Evolutionary conservation across 2,797 vertebrate species (phyloP).

Genomic region (Mionectes olivaceus): DNA sequence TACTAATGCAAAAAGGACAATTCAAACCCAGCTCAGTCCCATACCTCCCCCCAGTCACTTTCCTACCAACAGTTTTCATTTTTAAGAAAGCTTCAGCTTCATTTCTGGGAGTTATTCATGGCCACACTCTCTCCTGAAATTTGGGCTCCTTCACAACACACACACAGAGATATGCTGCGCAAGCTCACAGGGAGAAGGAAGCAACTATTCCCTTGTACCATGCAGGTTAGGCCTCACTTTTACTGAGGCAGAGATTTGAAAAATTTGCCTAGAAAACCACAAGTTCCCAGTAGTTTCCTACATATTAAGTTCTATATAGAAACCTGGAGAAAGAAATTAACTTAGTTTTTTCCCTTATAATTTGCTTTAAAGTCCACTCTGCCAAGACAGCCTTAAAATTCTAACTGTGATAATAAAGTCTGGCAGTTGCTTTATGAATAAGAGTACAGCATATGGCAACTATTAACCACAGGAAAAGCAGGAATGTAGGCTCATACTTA

Average conservation of each 20-base stretch:
- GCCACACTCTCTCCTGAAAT: background rate
- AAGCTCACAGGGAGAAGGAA: background rate
- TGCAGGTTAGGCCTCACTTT: background rate
- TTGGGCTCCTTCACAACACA: background rate
- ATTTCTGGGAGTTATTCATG: background rate
- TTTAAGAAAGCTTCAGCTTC: background rate
- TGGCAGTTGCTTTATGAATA: constrained; percentile 18
- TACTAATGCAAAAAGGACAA: background rate
- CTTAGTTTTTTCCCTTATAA: background rate
- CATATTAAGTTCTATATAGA: background rate
- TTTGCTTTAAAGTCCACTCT: background rate
- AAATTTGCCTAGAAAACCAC: background rate
- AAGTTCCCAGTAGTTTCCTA: background rate
- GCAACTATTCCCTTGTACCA: background rate
- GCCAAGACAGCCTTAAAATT: background rate
- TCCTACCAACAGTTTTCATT: background rate
- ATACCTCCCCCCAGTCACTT: background rate
- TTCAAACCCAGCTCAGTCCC: background rate
- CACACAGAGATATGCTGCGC: background rate
- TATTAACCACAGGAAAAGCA: background rate
- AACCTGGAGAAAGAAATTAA: background rate
- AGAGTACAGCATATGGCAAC: background rate
- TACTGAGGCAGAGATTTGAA: background rate
- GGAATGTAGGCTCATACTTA: background rate
- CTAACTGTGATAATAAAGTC: constrained; percentile 1